Evolutionary conservation across 2,797 vertebrate genomes (phyloP).

Genomic region (Microctenopoma stevenorrisi): DNA sequence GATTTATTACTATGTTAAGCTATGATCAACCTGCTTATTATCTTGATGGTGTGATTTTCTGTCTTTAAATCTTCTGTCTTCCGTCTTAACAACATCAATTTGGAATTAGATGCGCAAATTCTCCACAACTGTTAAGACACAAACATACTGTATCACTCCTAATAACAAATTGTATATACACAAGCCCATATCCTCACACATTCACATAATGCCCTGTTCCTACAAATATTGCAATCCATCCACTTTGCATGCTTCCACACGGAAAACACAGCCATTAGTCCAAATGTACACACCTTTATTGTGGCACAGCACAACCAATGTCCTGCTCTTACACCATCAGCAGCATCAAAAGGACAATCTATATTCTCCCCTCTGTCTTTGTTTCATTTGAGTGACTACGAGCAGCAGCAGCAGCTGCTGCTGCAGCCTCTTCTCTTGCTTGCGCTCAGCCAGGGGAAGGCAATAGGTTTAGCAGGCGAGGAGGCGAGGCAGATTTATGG

Average conservation of each 20-base stretch:
- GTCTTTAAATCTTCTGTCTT: not conserved
- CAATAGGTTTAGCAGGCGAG: conserved; percentile 89
- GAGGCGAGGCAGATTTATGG: conserved; percentile 92
- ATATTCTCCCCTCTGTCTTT: conserved; percentile 56
- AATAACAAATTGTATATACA: not conserved
- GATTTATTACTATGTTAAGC: no score
- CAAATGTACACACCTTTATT: conserved; percentile 19
- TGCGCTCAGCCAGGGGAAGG: conserved; percentile 76
- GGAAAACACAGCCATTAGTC: conserved; percentile 38
- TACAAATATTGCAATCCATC: conserved; percentile 14
- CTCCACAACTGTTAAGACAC: not conserved
- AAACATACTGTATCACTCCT: not conserved
- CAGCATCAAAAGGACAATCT: conserved; percentile 67
- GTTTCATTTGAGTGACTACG: conserved; percentile 72
- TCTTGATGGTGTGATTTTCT: no score
- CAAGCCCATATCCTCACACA: not conserved
- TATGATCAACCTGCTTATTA: no score
- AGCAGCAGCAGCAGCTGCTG: conserved; percentile 55
- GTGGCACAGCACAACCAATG: conserved; percentile 39
- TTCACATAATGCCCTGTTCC: not conserved
- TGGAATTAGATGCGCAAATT: not conserved
- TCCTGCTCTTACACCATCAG: conserved; percentile 60
- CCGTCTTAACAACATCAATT: not conserved
- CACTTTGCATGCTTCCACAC: conserved; percentile 9
- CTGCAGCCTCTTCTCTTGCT: conserved; percentile 67